A percentile compares a stretch with the other conserved stretches of the same genome.
Conservation (phyloP, 2,888 invertebrate genomes). For the Dryomyza anilis region DNA sequence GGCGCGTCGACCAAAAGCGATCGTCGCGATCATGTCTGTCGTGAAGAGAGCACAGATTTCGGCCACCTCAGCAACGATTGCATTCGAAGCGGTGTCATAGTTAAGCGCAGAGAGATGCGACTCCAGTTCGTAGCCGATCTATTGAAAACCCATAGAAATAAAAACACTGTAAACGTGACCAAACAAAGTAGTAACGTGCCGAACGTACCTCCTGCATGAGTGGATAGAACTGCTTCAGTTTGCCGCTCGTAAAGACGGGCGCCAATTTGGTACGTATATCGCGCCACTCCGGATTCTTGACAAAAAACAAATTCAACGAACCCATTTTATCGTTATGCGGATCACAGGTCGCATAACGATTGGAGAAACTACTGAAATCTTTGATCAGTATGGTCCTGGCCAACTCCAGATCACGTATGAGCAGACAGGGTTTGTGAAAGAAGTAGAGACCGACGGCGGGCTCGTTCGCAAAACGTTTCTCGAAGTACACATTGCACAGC, state of each 20-base stretch:
- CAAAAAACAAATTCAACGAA: slow-evolving; percentile 60
- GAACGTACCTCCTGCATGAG: slow-evolving; percentile 54
- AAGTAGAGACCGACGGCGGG: slow-evolving; percentile 60
- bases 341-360: slow-evolving; percentile 52
- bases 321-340: slow-evolving; percentile 58
- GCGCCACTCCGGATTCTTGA: slow-evolving; percentile 62
- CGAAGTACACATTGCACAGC: slow-evolving; percentile 57
- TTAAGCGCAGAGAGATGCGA: slow-evolving; percentile 49
- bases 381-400: slow-evolving; percentile 61
- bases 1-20: slow-evolving; percentile 62
- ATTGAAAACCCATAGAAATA: background rate
- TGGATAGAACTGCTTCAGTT: slow-evolving; percentile 59
- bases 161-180: background rate
- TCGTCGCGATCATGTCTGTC: slow-evolving; percentile 62
- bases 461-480: slow-evolving; percentile 44
- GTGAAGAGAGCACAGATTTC: slow-evolving; percentile 58
- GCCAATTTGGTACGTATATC: slow-evolving; percentile 59
- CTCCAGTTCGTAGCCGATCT: slow-evolving; percentile 57
- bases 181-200: too few relatives aligned
- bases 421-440: slow-evolving; percentile 62
- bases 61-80: slow-evolving; percentile 48
- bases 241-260: slow-evolving; percentile 62
- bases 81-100: slow-evolving; percentile 41
- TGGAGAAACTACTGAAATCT: slow-evolving; percentile 62
- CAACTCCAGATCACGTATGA: slow-evolving; percentile 61